Base-by-base conservation (phyloP, 2,797 vertebrate species). In the Hyperoplus immaculatus region DNA sequence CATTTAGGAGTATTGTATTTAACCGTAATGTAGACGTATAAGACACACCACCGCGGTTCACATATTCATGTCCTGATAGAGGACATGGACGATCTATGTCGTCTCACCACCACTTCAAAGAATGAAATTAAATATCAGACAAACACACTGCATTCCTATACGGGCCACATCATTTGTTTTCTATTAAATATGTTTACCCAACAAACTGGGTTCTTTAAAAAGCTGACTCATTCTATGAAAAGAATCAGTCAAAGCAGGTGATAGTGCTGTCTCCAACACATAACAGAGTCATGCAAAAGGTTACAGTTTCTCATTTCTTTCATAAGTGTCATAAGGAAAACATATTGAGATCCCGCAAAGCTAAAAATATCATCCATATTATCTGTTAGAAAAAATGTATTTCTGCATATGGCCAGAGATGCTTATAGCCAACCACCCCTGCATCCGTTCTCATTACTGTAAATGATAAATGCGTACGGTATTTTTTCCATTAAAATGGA, bases 261-360 rank as follows among this genome's bases (percentile, higher is more conserved):
- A 72, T 84, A 77, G 81, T 71, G 66, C 63, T 64, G 53, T 77
- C 72, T 60, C 75, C 78, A 64, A 87, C 78, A 77, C 78, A 73
- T 82, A 78, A 77, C 59, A 75, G 72, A 82, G 61, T 59, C 57
- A 50, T 42, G 49, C 45, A 47, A 80, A 82, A 88, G 87, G 82
- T 90, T 82, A 87, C 49, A 72, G 49, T 61, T 72, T 83, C 62
- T 87, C 47, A 82, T 87, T 83, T 75, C 61, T 57, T 83, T 77
- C 77, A 87, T 85, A 67, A 78, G 11, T 50, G 54, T 29, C n/a
- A 55, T 57, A 43, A 86, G 72, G 55, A 57, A 64, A 74, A 81
- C 36, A 61, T 66, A 61, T 71, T 51, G 15, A 75, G 77, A 57
- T 64, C 42, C 16, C 42, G 57, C 36, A 71, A 80, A 75, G 47